Percentiles rank a stretch among this genome's conserved stretches.
Evolutionary conservation across 2,113 vertebrate genomes (phyloP).

Genomic region (Columbina picui): DNA sequence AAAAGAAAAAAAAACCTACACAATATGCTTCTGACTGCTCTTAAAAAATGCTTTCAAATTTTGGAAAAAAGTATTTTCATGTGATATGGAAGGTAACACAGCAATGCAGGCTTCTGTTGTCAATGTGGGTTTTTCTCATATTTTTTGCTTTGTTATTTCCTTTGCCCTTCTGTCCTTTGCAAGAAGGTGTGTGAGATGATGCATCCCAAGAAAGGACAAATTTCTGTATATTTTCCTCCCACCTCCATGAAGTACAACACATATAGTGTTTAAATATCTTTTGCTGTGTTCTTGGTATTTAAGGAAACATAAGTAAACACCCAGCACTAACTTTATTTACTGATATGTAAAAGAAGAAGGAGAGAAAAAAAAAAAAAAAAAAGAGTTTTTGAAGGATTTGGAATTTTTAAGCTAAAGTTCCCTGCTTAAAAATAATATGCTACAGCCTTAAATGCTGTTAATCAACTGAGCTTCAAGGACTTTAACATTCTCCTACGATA

Average conservation of each 20-base stretch:
- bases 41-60: constrained; percentile 68
- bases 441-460: background rate
- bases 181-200: constrained; percentile 7
- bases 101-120: background rate
- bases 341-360: background rate
- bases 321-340: background rate
- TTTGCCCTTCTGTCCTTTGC: constrained; percentile 29
- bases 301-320: constrained; percentile 32
- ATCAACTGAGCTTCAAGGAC: background rate
- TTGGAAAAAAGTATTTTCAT: constrained; percentile 62
- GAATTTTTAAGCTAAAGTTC: background rate
- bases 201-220: background rate
- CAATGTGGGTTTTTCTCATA: background rate
- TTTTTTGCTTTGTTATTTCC: background rate
- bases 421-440: background rate
- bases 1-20: background rate
- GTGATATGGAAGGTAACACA: constrained; percentile 37
- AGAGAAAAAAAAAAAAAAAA: background rate
- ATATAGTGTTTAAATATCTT: constrained; percentile 30
- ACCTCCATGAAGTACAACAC: background rate
- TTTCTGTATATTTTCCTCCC: background rate
- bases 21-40: constrained; percentile 54
- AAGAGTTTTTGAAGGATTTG: background rate
- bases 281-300: constrained; percentile 32
- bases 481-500: background rate